Percentiles rank a stretch among this genome's conserved stretches.
phyloP scores from a whole-genome alignment of 1,140 invertebrate genomes.

The Piezodorus guildinii region DNA sequence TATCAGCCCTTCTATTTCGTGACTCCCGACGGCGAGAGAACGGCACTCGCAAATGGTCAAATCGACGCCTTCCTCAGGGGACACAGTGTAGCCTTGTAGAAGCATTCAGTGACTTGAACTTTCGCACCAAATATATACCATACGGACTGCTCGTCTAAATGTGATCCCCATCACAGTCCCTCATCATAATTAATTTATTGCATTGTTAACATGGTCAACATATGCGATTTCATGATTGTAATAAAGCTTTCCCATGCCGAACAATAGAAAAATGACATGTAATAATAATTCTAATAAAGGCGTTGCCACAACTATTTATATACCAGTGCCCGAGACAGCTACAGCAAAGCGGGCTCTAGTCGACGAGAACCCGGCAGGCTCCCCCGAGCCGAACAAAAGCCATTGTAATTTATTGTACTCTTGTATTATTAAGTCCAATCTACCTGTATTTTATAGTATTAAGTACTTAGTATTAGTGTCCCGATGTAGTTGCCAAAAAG shows the following conservation, averaged over 20 bases:
- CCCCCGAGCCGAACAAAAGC: not conserved
- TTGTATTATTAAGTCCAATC: conserved; percentile 6
- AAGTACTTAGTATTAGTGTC: conserved; percentile 9
- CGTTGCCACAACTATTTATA: no score
- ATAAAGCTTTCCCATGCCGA: no score
- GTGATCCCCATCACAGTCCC: no score
- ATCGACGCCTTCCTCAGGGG: conserved; percentile 69
- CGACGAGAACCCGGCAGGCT: not conserved
- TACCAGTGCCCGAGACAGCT: not conserved
- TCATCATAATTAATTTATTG: no score
- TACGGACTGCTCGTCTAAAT: no score
- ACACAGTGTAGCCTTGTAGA: conserved; percentile 52
- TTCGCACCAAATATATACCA: no score
- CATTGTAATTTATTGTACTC: conserved; percentile 15
- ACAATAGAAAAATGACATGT: no score
- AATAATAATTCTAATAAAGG: no score
- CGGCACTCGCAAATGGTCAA: conserved; percentile 40
- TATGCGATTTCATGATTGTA: no score
- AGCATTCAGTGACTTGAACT: no score
- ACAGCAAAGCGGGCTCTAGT: conserved; percentile 5
- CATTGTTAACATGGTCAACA: no score
- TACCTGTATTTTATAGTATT: conserved; percentile 6
- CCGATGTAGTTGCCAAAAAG: not conserved
- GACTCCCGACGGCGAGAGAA: conserved; percentile 30
- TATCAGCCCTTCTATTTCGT: conserved; percentile 39